Conservation (phyloP, 2,113 vertebrate species). For the Brienomyrus brachyistius region DNA sequence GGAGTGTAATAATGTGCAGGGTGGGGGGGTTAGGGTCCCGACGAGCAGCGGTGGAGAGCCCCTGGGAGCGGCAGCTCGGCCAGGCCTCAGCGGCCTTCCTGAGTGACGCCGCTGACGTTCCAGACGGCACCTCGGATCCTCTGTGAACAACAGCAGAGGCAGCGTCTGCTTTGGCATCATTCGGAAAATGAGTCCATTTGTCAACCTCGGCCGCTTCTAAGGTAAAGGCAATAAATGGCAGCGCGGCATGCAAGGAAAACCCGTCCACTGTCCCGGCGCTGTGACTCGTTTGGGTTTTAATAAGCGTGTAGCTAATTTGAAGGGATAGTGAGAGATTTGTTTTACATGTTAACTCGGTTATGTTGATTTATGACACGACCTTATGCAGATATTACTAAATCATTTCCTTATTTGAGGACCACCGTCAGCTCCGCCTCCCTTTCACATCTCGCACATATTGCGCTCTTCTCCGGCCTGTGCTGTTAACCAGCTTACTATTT, state of each 20-base stretch:
- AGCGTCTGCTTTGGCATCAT: background rate
- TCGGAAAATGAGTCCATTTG: slow-evolving; percentile 20
- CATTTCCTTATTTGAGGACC: slow-evolving; percentile 53
- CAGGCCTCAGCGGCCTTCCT: background rate
- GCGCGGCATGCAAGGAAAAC: slow-evolving; percentile 14
- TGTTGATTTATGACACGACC: slow-evolving; percentile 71
- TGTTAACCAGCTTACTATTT: slow-evolving; percentile 66
- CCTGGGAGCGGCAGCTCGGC: background rate
- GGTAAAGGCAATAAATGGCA: slow-evolving; percentile 29
- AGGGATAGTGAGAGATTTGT: slow-evolving; percentile 69
- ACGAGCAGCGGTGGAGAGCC: background rate
- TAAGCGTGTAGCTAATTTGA: slow-evolving; percentile 75
- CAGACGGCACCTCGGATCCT: slow-evolving; percentile 23
- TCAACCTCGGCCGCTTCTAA: slow-evolving; percentile 14
- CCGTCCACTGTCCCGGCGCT: slow-evolving; percentile 19
- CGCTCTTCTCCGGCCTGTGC: slow-evolving; percentile 32
- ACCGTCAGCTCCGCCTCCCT: slow-evolving; percentile 19
- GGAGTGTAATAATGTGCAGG: slow-evolving; percentile 77
- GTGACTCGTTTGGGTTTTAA: slow-evolving; percentile 63
- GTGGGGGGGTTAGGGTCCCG: background rate
- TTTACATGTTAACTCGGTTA: slow-evolving; percentile 76
- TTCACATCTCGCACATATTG: slow-evolving; percentile 17
- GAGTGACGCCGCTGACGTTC: background rate
- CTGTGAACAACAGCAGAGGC: slow-evolving; percentile 10
- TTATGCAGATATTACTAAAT: slow-evolving; percentile 58